Conservation (phyloP, 1,140 invertebrate species). For the Drosophila lacteicornis region DNA sequence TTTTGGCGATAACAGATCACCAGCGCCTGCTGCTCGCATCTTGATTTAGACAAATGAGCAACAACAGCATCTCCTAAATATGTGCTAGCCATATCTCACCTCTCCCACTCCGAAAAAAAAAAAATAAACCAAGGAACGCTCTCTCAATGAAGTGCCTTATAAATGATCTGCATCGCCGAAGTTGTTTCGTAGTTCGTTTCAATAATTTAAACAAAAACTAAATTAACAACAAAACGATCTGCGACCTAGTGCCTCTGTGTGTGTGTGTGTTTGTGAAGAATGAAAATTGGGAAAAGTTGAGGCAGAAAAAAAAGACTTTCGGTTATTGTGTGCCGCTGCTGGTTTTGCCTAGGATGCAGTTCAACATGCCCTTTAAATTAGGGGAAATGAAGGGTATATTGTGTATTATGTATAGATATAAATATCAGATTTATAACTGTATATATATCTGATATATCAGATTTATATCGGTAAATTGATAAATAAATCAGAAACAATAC, state of each 20-base stretch:
- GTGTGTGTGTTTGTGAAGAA: constrained; percentile 2
- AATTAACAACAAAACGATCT: constrained; percentile 44
- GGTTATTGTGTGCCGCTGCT: constrained; percentile 39
- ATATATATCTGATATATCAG: too few relatives aligned
- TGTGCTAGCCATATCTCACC: constrained; percentile 6
- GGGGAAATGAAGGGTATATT: not conserved
- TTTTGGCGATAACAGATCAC: constrained; percentile 58
- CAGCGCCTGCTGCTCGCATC: constrained; percentile 32
- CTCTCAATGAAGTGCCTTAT: constrained; percentile 68
- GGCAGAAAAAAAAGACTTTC: not conserved
- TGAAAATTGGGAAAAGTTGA: constrained; percentile 25
- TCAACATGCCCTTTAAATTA: constrained; percentile 7
- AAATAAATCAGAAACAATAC: too few relatives aligned
- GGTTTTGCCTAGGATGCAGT: constrained; percentile 11
- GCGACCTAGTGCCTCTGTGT: not conserved
- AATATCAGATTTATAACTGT: not conserved
- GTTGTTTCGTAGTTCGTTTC: constrained; percentile 61
- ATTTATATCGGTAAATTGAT: not conserved
- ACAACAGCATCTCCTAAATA: constrained; percentile 18
- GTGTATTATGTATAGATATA: not conserved
- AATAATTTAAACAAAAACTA: constrained; percentile 73
- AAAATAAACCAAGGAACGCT: constrained; percentile 13
- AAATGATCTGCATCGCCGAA: constrained; percentile 69
- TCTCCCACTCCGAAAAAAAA: constrained; percentile 1
- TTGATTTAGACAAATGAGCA: constrained; percentile 67